Evolutionary conservation across 1,140 invertebrate genomes (phyloP).

Genomic region (Drosophila quadrilineata): DNA sequence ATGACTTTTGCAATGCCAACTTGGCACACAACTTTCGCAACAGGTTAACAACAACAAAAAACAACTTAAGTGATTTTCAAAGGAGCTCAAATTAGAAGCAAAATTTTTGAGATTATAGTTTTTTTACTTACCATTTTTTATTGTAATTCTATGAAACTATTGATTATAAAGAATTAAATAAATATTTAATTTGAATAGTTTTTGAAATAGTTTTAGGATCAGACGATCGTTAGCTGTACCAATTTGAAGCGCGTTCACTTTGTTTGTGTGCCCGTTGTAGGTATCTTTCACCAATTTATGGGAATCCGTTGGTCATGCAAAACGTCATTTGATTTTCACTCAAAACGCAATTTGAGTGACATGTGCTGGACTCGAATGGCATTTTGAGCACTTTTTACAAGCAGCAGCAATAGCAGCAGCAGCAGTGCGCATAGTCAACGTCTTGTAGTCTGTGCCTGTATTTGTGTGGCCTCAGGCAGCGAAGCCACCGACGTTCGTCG

Average conservation of each 20-base stretch:
- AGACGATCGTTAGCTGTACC: constrained; percentile 19
- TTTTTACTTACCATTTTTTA: constrained; percentile 27
- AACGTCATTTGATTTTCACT: constrained; percentile 56
- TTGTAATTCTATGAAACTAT: background rate
- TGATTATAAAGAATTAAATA: too few relatives aligned
- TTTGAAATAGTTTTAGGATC: constrained; percentile 30
- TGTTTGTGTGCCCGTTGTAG: constrained; percentile 60
- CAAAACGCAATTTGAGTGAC: constrained; percentile 73
- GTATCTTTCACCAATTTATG: constrained; percentile 80
- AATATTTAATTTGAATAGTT: background rate
- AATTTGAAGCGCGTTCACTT: constrained; percentile 56
- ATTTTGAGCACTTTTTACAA: constrained; percentile 58
- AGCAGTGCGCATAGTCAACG: background rate
- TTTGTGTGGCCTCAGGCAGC: constrained; percentile 9
- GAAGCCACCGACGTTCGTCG: background rate
- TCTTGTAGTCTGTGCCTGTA: too few relatives aligned
- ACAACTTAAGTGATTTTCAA: background rate
- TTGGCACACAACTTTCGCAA: constrained; percentile 73
- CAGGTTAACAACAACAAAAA: constrained; percentile 51
- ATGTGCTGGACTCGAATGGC: constrained; percentile 51
- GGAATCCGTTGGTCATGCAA: constrained; percentile 62
- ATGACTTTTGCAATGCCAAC: constrained; percentile 50
- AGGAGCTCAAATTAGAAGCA: background rate
- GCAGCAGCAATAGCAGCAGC: background rate
- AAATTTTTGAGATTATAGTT: background rate